Evolutionary conservation across 2,797 vertebrate species (phyloP), one percentile per base, ranked within the genome.

Genomic region (Antrozous pallidus): DNA sequence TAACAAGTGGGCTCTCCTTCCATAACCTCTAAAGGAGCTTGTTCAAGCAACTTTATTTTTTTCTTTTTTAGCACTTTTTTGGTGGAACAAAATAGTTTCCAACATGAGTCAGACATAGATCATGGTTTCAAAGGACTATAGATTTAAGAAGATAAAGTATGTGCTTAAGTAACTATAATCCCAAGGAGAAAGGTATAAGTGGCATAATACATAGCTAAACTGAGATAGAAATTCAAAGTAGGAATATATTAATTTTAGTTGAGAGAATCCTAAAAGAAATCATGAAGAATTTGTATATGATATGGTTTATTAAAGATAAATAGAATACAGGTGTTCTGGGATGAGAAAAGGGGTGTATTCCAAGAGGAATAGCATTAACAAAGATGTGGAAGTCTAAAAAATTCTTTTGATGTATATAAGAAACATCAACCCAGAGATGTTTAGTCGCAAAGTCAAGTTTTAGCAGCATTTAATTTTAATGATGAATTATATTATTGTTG

Each of bases 401-500:
- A 92, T 38, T 58, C 22, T 84, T 36, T 1, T 10, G 22, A n/a
- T 86, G 5, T 77, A 10, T 69, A 49, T 49, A 88, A 81, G 40
- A 10, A 95, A 58, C 42, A 54, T 82, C 63, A 58, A 20, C n/a
- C n/a, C n/a, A n/a, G n/a, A n/a, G n/a, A n/a, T n/a, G n/a, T n/a
- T n/a, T n/a, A n/a, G n/a, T n/a, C n/a, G n/a, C n/a, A n/a, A n/a
- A n/a, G n/a, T n/a, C n/a, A n/a, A n/a, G n/a, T n/a, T n/a, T 38
- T 77, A 33, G 17, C 4, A 81, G 74, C 74, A 91, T 75, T 95
- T 93, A 87, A 88, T 69, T 94, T 69, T 94, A 78, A 93, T 61
- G n/a, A 58, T 70, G 51, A 56, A 65, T 91, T 86, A 7, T 77
- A 70, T 90, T 89, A 54, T 88, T 74, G 74, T 12, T 47, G 3